These are phyloP conservation scores for Agonopterix subpropinquella DNA, from an alignment of 2,888 invertebrate species.

Conservation along the genomic window DNA sequence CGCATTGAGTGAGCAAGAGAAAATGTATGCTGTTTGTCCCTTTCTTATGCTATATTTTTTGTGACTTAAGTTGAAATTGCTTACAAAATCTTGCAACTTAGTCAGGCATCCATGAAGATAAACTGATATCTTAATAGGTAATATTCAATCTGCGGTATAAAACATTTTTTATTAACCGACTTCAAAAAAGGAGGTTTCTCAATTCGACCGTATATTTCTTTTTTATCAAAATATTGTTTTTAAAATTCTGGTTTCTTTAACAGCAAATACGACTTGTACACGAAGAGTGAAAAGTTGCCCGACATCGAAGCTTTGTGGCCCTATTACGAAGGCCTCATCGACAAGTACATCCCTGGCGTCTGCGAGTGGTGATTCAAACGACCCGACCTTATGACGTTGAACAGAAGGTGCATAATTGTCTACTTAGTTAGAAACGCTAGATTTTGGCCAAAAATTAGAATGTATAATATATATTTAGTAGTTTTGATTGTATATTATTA, in stretches of 20 bases:
- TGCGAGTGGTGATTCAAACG: conserved; percentile 67
- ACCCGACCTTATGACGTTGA: background rate
- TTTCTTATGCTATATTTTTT: too few relatives aligned
- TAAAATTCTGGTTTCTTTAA: conserved; percentile 26
- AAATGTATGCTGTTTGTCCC: too few relatives aligned
- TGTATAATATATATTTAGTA: background rate
- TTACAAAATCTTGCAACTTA: too few relatives aligned
- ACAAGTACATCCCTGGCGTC: conserved; percentile 92
- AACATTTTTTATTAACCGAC: too few relatives aligned
- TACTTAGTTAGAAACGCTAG: background rate
- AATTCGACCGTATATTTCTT: too few relatives aligned
- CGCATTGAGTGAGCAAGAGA: too few relatives aligned
- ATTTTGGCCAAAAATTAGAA: background rate
- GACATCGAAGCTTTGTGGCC: conserved; percentile 91
- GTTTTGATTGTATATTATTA: background rate
- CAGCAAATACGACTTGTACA: conserved; percentile 95
- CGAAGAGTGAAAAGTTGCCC: conserved; percentile 86
- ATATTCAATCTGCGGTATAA: background rate
- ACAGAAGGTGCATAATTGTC: background rate
- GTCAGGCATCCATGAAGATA: too few relatives aligned
- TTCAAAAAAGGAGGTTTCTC: too few relatives aligned
- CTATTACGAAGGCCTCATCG: conserved; percentile 93
- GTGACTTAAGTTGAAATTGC: too few relatives aligned
- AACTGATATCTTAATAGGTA: too few relatives aligned
- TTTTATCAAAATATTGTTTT: background rate